Percentiles rank a stretch among this genome's conserved stretches.
phyloP scores from a whole-genome alignment of 2,797 vertebrate species.

The Gambelia wislizenii region DNA sequence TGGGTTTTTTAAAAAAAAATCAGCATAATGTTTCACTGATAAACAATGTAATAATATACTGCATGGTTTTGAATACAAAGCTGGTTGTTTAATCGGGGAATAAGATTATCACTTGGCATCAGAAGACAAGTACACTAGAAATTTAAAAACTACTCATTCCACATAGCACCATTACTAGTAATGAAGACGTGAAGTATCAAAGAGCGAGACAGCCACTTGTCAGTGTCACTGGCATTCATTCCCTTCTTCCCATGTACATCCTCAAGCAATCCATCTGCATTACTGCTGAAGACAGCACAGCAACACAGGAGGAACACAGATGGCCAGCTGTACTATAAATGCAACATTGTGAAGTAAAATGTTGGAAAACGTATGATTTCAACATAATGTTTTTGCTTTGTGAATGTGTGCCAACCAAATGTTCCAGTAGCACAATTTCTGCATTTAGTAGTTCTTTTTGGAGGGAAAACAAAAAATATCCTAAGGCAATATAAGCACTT shows the following conservation, averaged over 20 bases:
- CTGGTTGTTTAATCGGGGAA: neutral
- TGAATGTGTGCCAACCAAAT: constrained; percentile 41
- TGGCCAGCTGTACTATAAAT: constrained; percentile 12
- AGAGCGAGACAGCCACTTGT: neutral
- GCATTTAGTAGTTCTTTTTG: constrained; percentile 59
- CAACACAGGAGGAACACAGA: constrained; percentile 9
- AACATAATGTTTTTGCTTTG: constrained; percentile 44
- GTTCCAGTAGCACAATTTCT: constrained; percentile 27
- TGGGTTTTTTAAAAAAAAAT: neutral
- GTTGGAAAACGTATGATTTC: constrained; percentile 31
- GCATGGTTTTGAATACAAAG: neutral
- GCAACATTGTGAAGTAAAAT: constrained; percentile 10
- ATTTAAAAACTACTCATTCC: constrained; percentile 12
- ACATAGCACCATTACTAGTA: neutral
- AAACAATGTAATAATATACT: neutral
- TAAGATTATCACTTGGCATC: neutral
- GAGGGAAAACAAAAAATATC: constrained; percentile 64
- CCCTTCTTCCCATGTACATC: constrained; percentile 36
- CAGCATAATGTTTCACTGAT: neutral
- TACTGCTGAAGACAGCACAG: constrained; percentile 7
- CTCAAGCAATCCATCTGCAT: neutral
- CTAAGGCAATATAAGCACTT: constrained; percentile 76
- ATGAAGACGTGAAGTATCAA: constrained; percentile 5
- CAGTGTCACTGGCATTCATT: rapidly evolving
- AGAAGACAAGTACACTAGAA: neutral